phyloP scores from a whole-genome alignment of 1,140 invertebrate genomes.

The Plutomurus gul region DNA sequence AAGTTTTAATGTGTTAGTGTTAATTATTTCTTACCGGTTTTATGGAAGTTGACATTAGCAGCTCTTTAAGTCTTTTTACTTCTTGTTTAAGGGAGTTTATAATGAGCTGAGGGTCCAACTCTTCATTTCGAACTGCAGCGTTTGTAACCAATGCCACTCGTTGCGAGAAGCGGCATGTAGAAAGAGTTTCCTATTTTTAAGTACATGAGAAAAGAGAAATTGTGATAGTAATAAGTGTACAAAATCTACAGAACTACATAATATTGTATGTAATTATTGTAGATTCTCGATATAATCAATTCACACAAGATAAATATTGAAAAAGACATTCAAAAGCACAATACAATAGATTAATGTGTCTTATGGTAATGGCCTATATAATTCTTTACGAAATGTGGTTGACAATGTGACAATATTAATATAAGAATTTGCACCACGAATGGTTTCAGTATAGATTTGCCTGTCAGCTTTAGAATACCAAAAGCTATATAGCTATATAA shows the following conservation, averaged over 20 bases:
- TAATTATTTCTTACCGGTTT: not conserved
- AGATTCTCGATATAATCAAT: too few relatives aligned
- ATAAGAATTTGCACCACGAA: too few relatives aligned
- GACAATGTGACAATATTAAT: too few relatives aligned
- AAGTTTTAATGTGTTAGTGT: not conserved
- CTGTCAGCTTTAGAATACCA: too few relatives aligned
- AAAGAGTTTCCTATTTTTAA: slow-evolving; percentile 65
- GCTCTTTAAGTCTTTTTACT: slow-evolving; percentile 56
- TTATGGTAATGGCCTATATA: too few relatives aligned
- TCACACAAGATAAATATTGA: too few relatives aligned
- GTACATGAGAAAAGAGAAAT: slow-evolving; percentile 24
- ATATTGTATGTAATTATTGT: too few relatives aligned
- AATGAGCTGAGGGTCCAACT: slow-evolving; percentile 62
- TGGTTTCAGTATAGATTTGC: too few relatives aligned
- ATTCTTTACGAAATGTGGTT: too few relatives aligned
- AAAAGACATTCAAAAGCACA: too few relatives aligned
- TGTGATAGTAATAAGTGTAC: not conserved
- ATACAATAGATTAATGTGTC: too few relatives aligned
- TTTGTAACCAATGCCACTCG: slow-evolving; percentile 68
- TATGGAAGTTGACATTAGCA: slow-evolving; percentile 36
- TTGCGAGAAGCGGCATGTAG: slow-evolving; percentile 70
- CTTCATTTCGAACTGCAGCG: slow-evolving; percentile 63
- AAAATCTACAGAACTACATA: not conserved
- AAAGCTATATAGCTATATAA: too few relatives aligned
- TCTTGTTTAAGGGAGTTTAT: slow-evolving; percentile 61